Evolutionary conservation across 2,888 invertebrate species (phyloP).

Genomic region (Theodoxus fluviatilis): DNA sequence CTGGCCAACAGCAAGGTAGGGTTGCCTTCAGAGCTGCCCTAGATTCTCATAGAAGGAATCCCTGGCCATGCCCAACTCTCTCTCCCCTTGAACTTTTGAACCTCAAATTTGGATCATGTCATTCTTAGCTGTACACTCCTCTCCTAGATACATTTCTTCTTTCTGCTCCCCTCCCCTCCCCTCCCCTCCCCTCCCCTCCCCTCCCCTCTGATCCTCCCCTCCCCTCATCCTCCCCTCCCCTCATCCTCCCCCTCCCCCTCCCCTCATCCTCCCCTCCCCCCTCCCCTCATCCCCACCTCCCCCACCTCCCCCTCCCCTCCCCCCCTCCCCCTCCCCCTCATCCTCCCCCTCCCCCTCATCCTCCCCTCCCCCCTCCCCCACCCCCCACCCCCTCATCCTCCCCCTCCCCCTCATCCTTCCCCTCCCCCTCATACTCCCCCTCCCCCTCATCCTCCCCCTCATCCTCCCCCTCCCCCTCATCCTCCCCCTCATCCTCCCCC

Average conservation of each 20-base stretch:
- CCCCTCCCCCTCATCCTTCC: neutral
- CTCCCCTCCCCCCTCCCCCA: slow-evolving; percentile 18
- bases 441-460: neutral
- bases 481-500: slow-evolving; percentile 4
- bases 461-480: neutral
- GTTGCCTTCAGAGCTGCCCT: neutral
- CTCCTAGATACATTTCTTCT: neutral
- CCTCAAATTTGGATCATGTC: no score
- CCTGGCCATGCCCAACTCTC: no score
- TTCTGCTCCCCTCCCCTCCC: neutral
- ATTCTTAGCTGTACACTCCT: no score
- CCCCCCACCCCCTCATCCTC: slow-evolving; percentile 18
- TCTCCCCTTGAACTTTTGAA: no score
- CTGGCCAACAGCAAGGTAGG: slow-evolving; percentile 98
- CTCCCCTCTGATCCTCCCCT: neutral
- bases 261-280: slow-evolving; percentile 24
- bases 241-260: slow-evolving; percentile 23
- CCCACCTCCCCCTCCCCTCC: neutral
- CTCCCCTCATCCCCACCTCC: neutral
- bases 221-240: neutral
- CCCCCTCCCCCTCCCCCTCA: neutral
- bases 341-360: slow-evolving; percentile 19
- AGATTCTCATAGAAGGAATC: no score
- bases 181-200: neutral
- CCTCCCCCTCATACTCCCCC: no score